Base-by-base conservation (phyloP, 2,797 vertebrate species). In the Bufotes viridis region DNA sequence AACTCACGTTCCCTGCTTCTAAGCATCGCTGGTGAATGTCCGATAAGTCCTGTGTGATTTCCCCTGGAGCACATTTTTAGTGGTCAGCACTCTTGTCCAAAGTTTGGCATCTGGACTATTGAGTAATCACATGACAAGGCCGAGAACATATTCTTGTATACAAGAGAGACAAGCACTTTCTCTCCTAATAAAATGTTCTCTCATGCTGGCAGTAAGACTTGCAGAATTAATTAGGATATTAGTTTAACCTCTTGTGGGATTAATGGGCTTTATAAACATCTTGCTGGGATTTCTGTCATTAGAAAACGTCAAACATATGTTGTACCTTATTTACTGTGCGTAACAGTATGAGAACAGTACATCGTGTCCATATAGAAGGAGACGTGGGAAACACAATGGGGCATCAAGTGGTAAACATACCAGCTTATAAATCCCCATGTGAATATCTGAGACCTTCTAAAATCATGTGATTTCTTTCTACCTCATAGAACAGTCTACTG, bases 21-120 rank as follows among this genome's bases (percentile, higher is more conserved):
- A 18, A 63, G 26, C 22, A 75, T 6, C 53, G 13, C 18, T 60
- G 26, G 42, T 60, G 53, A 29, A n/a, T 74, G 69, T 60, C 22
- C 42, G 22, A 63, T 20, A 49, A 63, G 34, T 63, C n/a, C 13
- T 75, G 12, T 60, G 58, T 29, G 2, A 69, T 26, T 78, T 78
- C 72, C 78, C 57, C 63, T 78, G n/a, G 26, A 69, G 29, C 58
- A 70, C 79, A 70, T 88, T 88, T 88, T 79, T 79, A 58, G 74
- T 65, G 60, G 69, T 60, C 76, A 63, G 55, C 18, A 14, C 72
- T 67, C 63, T 67, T 49, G 15, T 78, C 55, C 63, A 49, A 42
- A 58, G 67, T 87, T 87, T 81, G 79, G 57, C 86, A 81, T 70
- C 20, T 7, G 55, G 13, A 14, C 20, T 81, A 9, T 81, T 53